phyloP scores from a whole-genome alignment of 2,113 vertebrate genomes.

The Pituophis catenifer region DNA sequence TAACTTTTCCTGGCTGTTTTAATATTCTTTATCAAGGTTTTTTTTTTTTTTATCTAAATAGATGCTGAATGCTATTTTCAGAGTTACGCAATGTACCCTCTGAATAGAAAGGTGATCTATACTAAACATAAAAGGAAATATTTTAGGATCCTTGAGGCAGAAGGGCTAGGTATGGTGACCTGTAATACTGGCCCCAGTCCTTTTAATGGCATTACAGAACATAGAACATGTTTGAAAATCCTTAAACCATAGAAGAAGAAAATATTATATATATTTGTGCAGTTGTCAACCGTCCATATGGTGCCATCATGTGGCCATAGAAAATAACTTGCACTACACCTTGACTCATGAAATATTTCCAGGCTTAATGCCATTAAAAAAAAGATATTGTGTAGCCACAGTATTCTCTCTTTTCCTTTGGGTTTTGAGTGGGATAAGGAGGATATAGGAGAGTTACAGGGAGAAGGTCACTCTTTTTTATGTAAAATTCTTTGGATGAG shows the following conservation, averaged over 20 bases:
- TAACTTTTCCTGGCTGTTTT: background rate
- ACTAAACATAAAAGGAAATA: background rate
- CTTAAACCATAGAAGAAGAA: background rate
- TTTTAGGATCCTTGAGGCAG: background rate
- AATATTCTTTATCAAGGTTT: background rate
- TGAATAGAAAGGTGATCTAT: background rate
- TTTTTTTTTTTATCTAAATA: background rate
- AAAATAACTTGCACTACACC: background rate
- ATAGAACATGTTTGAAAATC: background rate
- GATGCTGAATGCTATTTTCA: background rate
- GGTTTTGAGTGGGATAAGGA: background rate
- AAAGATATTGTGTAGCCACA: background rate
- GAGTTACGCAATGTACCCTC: background rate
- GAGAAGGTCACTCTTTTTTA: background rate
- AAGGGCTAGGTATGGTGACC: background rate
- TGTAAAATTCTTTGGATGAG: background rate
- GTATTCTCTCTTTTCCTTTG: background rate
- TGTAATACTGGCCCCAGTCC: background rate
- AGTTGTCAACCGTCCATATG: constrained; percentile 39
- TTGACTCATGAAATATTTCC: background rate
- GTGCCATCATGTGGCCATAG: constrained; percentile 59
- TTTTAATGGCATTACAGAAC: background rate
- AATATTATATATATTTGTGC: background rate
- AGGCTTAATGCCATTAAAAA: background rate
- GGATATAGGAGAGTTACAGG: background rate